Percentiles rank a stretch among this genome's conserved stretches.
These are phyloP conservation scores for Bombus cullumanus DNA, from an alignment of 1,140 invertebrate genomes.

Conservation along the genomic window DNA sequence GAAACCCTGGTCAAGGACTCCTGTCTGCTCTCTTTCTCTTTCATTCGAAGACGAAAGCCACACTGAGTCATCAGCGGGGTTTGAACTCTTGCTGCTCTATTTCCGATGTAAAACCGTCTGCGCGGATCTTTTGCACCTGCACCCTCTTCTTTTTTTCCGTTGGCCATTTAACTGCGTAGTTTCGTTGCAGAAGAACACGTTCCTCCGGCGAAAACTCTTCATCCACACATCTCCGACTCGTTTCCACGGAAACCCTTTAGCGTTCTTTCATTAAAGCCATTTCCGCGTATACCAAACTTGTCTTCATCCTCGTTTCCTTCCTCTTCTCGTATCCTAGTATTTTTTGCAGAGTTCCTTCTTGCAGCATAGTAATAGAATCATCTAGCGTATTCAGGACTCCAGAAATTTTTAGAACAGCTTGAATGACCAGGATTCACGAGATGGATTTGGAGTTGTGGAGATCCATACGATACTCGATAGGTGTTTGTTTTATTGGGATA, in stretches of 20 bases:
- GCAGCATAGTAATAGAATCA: no score
- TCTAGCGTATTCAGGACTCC: no score
- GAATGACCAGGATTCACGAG: no score
- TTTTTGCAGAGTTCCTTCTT: no score
- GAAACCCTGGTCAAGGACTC: conserved; percentile 69
- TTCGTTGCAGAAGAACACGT: not conserved
- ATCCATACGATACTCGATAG: no score
- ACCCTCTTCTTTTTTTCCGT: not conserved
- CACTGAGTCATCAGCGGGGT: conserved; percentile 60
- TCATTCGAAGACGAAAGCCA: conserved; percentile 40
- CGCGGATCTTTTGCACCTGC: conserved; percentile 56
- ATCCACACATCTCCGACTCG: not conserved
- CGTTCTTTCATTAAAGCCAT: not conserved
- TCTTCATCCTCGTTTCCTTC: not conserved
- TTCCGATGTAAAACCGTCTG: conserved; percentile 55
- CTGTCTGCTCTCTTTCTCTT: conserved; percentile 39
- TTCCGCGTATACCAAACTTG: not conserved
- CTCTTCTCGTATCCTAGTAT: no score
- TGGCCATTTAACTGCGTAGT: conserved; percentile 31
- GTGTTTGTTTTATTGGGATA: no score
- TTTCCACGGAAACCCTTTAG: not conserved
- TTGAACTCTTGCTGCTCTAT: conserved; percentile 48
- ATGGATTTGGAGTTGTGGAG: no score
- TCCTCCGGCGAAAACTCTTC: not conserved
- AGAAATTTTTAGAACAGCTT: no score